Evolutionary conservation across 2,888 invertebrate genomes (phyloP), one percentile per base, ranked within the genome.

Genomic region (Eupithecia insigniata): DNA sequence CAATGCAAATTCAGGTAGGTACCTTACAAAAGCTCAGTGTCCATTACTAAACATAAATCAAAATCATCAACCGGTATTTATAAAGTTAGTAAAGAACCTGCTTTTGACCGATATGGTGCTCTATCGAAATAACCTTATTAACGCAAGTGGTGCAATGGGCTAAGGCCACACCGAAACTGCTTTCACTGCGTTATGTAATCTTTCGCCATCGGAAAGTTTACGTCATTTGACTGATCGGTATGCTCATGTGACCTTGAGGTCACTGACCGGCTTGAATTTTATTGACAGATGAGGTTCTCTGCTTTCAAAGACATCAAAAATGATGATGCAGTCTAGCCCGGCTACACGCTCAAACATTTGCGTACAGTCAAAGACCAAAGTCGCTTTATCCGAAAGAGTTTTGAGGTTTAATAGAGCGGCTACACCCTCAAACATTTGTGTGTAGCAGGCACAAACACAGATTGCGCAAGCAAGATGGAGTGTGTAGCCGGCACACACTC

Each of bases 101-200:
- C 65, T 28, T 36, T 43, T 69, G 67, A 69, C 72, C 72, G 78
- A 76, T 34, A 36, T 80, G 79, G 78, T 78, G 81, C 78, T 74
- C 69, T 83, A 82, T 82, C 81, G 84, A 80, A 82, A 71, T 69
- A 66, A 81, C 80, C 73, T 72, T 78, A 79, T 77, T 77, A 82
- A 81, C 76, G 75, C 76, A 81, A 84, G 80, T 86, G 79, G 83
- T 80, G 78, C 86, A 87, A 77, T 84, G 80, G 90, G 89, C 90
- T 90, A 91, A 92, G 91, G 92, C 91, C 91, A 84, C 79, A 75
- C 82, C 85, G 83, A 87, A 85, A 88, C 84, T 85, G 83, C 91
- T 92, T 92, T 92, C 91, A 84, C 87, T 82, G 76, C 30, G 28
- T 90, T 89, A 79, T 81, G 82, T 81, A 85, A 86, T 69, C n/a